Evolutionary conservation across 2,888 invertebrate species (phyloP).

Genomic region (Helobdella robusta): DNA sequence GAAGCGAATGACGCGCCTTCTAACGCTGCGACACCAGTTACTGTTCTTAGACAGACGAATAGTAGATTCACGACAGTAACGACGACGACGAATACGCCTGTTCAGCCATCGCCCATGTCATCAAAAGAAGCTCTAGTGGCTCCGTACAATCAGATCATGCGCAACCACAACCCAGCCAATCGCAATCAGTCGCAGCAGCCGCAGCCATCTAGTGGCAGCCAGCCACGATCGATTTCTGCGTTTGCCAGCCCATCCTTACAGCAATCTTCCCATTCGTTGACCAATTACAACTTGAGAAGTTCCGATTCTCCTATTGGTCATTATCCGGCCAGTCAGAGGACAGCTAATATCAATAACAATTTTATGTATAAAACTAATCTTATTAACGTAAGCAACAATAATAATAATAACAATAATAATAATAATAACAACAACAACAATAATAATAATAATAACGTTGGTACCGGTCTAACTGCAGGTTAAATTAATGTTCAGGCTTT

Average conservation of each 20-base stretch:
- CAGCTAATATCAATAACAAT: background rate
- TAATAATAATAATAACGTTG: background rate
- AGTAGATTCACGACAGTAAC: too few relatives aligned
- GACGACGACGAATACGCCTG: too few relatives aligned
- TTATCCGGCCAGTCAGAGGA: background rate
- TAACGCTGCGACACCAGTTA: background rate
- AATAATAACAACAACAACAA: background rate
- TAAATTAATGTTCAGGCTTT: background rate
- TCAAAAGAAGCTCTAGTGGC: too few relatives aligned
- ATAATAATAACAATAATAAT: background rate
- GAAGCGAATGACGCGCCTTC: background rate
- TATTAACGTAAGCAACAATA: background rate
- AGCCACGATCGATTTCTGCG: too few relatives aligned
- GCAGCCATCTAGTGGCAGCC: too few relatives aligned
- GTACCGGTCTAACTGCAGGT: background rate
- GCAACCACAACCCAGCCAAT: too few relatives aligned
- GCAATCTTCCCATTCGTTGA: too few relatives aligned
- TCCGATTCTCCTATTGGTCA: background rate
- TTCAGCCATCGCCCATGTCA: too few relatives aligned
- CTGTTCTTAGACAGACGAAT: too few relatives aligned
- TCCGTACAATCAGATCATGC: too few relatives aligned
- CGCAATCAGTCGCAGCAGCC: too few relatives aligned
- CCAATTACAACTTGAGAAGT: background rate
- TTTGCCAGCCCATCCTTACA: too few relatives aligned
- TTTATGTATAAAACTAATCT: background rate